Evolutionary conservation across 2,113 vertebrate genomes (phyloP), one percentile per base, ranked within the genome.

Genomic region (Ammodytes dubius): DNA sequence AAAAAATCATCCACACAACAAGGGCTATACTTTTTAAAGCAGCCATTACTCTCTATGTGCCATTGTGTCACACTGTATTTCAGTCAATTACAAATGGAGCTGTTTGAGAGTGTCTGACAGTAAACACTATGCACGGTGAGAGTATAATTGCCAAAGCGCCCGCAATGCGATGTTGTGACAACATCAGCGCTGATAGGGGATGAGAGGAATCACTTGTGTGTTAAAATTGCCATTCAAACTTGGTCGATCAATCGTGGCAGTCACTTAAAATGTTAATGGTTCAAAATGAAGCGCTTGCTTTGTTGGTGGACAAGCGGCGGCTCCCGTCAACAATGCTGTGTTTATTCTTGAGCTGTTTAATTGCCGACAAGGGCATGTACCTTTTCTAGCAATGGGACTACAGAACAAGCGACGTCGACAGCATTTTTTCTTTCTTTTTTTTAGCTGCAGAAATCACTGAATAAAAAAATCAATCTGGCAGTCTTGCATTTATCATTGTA

Each of bases 241-340:
- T 73, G 82, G 58, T 76, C 86, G 70, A 75, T 92, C 88, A 88
- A 71, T 89, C 53, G 52, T 56, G 75, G 74, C 83, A 82, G 68
- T 61, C 85, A 84, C 88, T 89, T 92, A 88, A 87, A 27, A 93
- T 88, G 80, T 88, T 87, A 90, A 89, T 77, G 59, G 70, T 80
- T 82, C 70, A 81, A 88, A 83, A 90, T 84, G 65, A 85, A 89
- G 65, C 52, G 64, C 69, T 68, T 27, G 5, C 70, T 56, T 47
- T 75, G 72, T 81, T 65, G 73, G 70, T 78, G 85, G 87, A 74
- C 53, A 50, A 73, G 42, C 15, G 60, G 39, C 9, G 42, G 72
- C 27, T 27, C 53, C 46, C 11, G 5, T 17, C 17, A 47, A 67
- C 43, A 54, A 13, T 39, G 56, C 54, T 2, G 1, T 76, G 78